These are phyloP conservation scores for Oxycera nigricornis DNA, from an alignment of 2,888 invertebrate species.

Conservation along the genomic window DNA sequence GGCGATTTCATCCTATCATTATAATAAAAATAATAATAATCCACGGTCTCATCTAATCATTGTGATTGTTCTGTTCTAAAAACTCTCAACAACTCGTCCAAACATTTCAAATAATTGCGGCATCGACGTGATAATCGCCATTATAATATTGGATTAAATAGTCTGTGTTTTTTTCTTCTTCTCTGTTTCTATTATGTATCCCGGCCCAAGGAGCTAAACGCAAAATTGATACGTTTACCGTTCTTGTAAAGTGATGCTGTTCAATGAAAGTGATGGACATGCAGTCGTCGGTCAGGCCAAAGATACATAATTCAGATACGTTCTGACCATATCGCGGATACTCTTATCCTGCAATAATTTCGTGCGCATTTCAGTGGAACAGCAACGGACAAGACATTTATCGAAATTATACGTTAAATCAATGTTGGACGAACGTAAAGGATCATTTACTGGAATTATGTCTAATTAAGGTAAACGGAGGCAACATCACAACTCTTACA, in stretches of 20 bases:
- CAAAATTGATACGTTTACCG: constrained; percentile 16
- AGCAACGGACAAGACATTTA: constrained; percentile 52
- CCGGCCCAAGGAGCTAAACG: background rate
- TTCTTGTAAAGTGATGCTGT: background rate
- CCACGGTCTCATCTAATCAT: no score
- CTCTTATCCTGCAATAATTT: background rate
- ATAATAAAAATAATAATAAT: no score
- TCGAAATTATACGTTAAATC: constrained; percentile 57
- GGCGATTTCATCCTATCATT: no score
- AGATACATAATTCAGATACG: no score
- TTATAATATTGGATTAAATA: constrained; percentile 17
- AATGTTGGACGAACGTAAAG: constrained; percentile 33
- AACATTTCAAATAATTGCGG: constrained; percentile 32
- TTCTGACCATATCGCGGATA: background rate
- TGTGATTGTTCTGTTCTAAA: no score
- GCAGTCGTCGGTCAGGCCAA: background rate
- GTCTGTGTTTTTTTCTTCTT: no score
- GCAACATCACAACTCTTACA: constrained; percentile 43
- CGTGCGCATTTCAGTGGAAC: background rate
- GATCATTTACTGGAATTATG: constrained; percentile 55
- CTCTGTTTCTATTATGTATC: background rate
- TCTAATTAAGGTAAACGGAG: constrained; percentile 61
- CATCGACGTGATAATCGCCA: constrained; percentile 34
- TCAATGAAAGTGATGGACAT: background rate
- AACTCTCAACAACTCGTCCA: no score